Evolutionary conservation across 1,140 invertebrate species (phyloP), one percentile per base, ranked within the genome.

Genomic region (Philotrypesis tridentata): DNA sequence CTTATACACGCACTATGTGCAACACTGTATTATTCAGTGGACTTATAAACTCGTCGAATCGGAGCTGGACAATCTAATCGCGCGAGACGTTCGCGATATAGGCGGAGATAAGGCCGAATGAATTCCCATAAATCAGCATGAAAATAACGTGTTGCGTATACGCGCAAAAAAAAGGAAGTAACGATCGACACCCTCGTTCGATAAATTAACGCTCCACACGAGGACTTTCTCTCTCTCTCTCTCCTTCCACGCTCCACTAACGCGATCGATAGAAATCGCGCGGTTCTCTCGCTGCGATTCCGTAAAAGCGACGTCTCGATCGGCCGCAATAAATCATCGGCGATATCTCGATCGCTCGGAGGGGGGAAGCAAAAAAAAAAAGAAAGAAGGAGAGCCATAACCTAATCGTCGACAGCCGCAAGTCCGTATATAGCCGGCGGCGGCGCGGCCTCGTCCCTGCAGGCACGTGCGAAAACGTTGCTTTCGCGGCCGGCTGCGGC

Each of bases 391-490:
- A 33, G 33, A 6, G 8, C 2, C 61, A 65, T n/a, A 76, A 76
- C 60, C 29, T 75, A 60, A 80, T 80, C 79, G 71, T n/a, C 61
- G 72, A 27, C 43, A 12, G 43, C 48, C 43, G 67, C 43, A 43
- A 60, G 68, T 23, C n/a, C 7, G 21, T 55, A 55, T 23, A 43
- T 23, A 43, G 25, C 33, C 29, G 25, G 21, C 29, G 9, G 77
- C n/a, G 23, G 4, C 21, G 7, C n/a, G n/a, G n/a, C n/a, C n/a
- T n/a, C n/a, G n/a, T n/a, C n/a, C n/a, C 27, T 25, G 12, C 11
- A 37, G 61, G 75, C 60, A 74, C 55, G 78, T 79, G 61, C 77
- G 83, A 61, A 79, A 71, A 55, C 75, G 73, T 71, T 65, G 68
- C 70, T 75, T 29, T 67, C 71, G 68, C 75, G 74, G 70, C 72